These are phyloP conservation scores for Nothoprocta pentlandii DNA, from an alignment of 2,113 vertebrate genomes.

Conservation along the genomic window DNA sequence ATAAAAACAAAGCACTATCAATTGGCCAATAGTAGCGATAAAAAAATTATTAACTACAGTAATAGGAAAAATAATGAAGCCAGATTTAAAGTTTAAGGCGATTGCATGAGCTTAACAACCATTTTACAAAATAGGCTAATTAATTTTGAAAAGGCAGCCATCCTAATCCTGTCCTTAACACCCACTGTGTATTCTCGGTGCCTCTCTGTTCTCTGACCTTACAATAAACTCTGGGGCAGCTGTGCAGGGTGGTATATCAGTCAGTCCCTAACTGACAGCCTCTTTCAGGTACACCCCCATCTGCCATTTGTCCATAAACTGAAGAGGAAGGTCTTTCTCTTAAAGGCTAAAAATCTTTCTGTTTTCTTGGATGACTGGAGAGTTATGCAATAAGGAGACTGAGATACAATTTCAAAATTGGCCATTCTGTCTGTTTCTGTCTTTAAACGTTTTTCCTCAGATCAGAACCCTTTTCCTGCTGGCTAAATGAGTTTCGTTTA, in stretches of 20 bases:
- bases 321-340: not conserved
- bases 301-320: not conserved
- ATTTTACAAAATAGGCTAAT: not conserved
- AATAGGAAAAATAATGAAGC: not conserved
- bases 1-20: not conserved
- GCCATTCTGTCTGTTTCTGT: rapidly evolving
- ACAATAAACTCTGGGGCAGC: not conserved
- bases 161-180: not conserved
- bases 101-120: not conserved
- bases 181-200: not conserved
- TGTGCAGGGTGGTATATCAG: rapidly evolving
- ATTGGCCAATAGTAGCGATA: not conserved
- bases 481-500: not conserved
- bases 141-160: not conserved
- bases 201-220: not conserved
- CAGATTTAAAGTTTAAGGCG: not conserved
- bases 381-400: not conserved
- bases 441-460: not conserved
- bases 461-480: not conserved
- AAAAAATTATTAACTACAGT: not conserved
- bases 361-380: not conserved
- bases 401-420: rapidly evolving
- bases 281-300: not conserved
- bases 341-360: not conserved
- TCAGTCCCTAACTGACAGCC: not conserved